Conservation (phyloP, 2,113 vertebrate genomes). For the Myotis davidii region DNA sequence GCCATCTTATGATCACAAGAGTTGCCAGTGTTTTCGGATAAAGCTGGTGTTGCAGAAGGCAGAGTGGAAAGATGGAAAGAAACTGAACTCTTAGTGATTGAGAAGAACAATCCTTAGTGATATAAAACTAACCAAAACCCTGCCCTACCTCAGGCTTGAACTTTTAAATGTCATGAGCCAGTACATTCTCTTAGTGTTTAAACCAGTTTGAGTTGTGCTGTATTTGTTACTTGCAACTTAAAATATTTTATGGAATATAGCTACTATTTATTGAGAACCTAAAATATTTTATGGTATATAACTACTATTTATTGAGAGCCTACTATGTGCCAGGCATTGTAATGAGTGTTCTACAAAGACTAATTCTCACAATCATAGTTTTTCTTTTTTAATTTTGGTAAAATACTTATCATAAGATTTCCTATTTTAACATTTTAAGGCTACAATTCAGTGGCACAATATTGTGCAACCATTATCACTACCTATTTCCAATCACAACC, state of each 20-base stretch:
- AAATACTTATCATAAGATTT: not conserved
- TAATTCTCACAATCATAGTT: not conserved
- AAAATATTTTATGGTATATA: not conserved
- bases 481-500: constrained; percentile 18
- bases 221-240: constrained; percentile 30
- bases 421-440: not conserved
- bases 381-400: not conserved
- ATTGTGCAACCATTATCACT: not conserved
- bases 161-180: not conserved
- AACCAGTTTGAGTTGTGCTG: constrained; percentile 2
- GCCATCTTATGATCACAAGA: not conserved
- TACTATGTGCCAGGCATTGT: not conserved
- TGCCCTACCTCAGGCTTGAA: not conserved
- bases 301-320: constrained; percentile 8
- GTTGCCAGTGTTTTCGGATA: not conserved
- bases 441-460: not conserved
- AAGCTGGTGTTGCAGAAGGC: not conserved
- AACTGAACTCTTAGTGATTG: not conserved
- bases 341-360: not conserved
- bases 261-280: constrained; percentile 13
- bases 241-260: not conserved
- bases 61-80: constrained; percentile 9
- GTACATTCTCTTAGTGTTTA: constrained; percentile 14
- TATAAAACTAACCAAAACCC: not conserved
- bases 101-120: not conserved